Percentiles rank a stretch among this genome's conserved stretches.
phyloP scores from a whole-genome alignment of 2,797 vertebrate species.

The Neosilurus hyrtlii region DNA sequence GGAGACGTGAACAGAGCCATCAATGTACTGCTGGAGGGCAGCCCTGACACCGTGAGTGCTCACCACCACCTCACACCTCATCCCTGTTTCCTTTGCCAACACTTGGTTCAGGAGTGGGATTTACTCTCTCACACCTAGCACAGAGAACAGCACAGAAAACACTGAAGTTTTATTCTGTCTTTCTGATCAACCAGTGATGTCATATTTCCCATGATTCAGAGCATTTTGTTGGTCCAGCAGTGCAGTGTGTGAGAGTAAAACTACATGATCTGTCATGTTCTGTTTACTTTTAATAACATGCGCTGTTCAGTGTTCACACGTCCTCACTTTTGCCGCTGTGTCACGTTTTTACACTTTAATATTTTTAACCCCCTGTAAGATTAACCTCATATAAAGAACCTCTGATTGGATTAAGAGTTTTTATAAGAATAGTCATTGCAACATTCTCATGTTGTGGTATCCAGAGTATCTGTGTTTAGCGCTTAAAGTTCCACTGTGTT shows the following conservation, averaged over 20 bases:
- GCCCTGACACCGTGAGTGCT: conserved; percentile 89
- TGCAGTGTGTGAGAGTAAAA: background rate
- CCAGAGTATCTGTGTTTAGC: conserved; percentile 9
- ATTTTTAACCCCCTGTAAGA: background rate
- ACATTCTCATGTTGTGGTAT: background rate
- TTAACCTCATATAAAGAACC: background rate
- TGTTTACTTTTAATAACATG: no score
- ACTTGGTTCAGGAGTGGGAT: background rate
- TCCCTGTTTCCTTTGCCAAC: background rate
- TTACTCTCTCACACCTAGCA: background rate
- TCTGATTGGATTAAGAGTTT: background rate
- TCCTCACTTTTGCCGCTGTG: no score
- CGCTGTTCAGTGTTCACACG: no score
- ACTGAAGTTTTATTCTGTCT: no score
- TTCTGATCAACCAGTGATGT: background rate
- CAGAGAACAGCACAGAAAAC: no score
- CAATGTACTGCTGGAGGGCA: conserved; percentile 97
- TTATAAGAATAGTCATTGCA: background rate
- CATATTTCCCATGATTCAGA: background rate
- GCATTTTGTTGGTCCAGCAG: background rate
- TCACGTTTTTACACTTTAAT: no score
- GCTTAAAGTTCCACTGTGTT: conserved; percentile 36
- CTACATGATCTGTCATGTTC: no score
- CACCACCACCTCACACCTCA: conserved; percentile 18
- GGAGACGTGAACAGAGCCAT: conserved; percentile 99